A percentile compares a stretch with the other conserved stretches of the same genome.
Evolutionary conservation across 2,888 invertebrate genomes (phyloP).

Genomic region (Dinocampus coccinellae): DNA sequence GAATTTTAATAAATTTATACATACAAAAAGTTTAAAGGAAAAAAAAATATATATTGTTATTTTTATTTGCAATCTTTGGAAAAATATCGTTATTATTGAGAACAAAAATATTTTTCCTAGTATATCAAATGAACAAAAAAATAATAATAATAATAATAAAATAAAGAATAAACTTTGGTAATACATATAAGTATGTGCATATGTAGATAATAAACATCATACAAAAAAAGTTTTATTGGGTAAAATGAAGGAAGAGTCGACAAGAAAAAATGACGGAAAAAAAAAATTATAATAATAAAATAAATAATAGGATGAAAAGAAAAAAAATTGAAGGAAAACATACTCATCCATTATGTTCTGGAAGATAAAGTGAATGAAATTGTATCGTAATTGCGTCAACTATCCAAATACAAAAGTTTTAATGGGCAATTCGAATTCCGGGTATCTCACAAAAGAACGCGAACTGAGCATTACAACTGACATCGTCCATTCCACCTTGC

Average conservation of each 20-base stretch:
- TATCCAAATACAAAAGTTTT: slow-evolving; percentile 23
- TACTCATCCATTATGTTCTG: neutral
- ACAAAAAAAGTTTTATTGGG: neutral
- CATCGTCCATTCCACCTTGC: slow-evolving; percentile 61
- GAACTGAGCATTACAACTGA: slow-evolving; percentile 58
- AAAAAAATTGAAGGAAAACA: neutral
- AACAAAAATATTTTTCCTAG: neutral
- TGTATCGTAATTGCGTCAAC: slow-evolving; percentile 8
- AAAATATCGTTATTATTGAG: neutral
- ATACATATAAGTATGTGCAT: neutral
- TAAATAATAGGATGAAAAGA: too few relatives aligned
- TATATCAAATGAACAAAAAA: neutral
- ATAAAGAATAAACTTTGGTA: too few relatives aligned
- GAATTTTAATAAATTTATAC: neutral
- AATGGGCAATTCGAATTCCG: slow-evolving; percentile 37
- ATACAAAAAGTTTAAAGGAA: neutral
- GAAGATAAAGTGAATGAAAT: slow-evolving; percentile 15
- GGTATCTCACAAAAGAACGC: slow-evolving; percentile 61
- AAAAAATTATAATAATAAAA: slow-evolving; percentile 1
- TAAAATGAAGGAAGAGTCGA: neutral
- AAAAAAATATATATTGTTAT: too few relatives aligned
- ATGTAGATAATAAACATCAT: neutral
- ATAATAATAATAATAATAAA: too few relatives aligned
- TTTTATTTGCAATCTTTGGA: neutral
- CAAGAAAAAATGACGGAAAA: neutral